Percentiles rank a stretch among this genome's conserved stretches.
Conservation (phyloP, 1,140 invertebrate species). For the Hyposmocoma kahamanoa region DNA sequence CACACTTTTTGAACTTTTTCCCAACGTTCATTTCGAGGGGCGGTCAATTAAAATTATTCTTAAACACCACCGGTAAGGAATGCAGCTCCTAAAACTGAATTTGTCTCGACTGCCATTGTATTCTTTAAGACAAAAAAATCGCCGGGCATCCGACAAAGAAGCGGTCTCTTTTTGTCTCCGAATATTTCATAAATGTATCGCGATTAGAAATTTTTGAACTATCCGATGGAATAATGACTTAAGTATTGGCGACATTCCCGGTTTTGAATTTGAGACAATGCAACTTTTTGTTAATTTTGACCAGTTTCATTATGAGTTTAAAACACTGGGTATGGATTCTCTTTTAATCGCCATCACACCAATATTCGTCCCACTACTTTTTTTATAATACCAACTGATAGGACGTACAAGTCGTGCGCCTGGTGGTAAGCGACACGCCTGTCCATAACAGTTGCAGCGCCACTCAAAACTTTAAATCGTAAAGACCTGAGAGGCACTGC, state of each 20-base stretch:
- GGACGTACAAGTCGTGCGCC: too few species aligned
- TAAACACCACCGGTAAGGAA: constrained; percentile 50
- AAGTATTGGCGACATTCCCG: constrained; percentile 16
- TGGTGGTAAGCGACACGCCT: too few species aligned
- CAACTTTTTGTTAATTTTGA: too few species aligned
- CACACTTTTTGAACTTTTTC: constrained; percentile 17
- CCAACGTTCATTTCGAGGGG: constrained; percentile 24
- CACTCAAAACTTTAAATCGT: too few species aligned
- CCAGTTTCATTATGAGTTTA: too few species aligned
- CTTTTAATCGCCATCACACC: too few species aligned
- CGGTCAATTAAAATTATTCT: constrained; percentile 60
- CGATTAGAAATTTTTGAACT: constrained; percentile 42
- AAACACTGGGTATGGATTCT: too few species aligned
- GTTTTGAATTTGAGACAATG: too few species aligned
- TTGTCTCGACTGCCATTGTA: constrained; percentile 49
- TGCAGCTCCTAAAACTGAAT: constrained; percentile 39
- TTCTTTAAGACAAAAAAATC: constrained; percentile 36
- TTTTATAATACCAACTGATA: too few species aligned
- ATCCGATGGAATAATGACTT: constrained; percentile 42
- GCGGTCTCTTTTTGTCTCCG: constrained; percentile 37
- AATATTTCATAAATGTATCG: constrained; percentile 52
- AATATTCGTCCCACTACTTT: too few species aligned
- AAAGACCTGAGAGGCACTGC: too few species aligned
- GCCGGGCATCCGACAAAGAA: constrained; percentile 48
- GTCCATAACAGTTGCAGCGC: too few species aligned